Base-by-base conservation (phyloP, 2,888 invertebrate genomes). In the Andrena minutula region DNA sequence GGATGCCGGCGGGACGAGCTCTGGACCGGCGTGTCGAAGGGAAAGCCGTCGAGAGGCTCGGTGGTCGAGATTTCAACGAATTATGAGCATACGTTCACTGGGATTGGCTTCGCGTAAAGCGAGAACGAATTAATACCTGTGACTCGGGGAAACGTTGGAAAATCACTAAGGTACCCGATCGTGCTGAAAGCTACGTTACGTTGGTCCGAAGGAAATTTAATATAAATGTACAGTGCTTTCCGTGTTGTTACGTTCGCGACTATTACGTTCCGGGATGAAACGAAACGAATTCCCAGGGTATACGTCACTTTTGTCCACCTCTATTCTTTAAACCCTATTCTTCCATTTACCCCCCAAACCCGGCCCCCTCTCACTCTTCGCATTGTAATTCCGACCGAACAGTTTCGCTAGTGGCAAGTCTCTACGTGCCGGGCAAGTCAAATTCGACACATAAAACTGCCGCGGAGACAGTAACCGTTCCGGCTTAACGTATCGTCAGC, bases 391-490 rank as follows among this genome's bases (percentile, higher is more conserved):
- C 93, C 89, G 84, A 89, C 90, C 90, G 91, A 93, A 92, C 91
- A 91, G 92, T 93, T 93, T 92, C 92, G 91, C 91, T 91, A 92
- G 93, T 90, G 91, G 92, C 92, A 93, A 93, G 92, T 92, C 85
- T 68, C 90, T 94, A 94, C 94, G 94, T 94, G 94, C 90, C 85
- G 68, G 83, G 94, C 91, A 90, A 93, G 91, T 93, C 93, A 94
- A 93, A 92, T 92, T 92, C 92, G 92, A 91, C 92, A 91, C 90
- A 93, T 93, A 94, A 93, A 94, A 94, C 92, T 93, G 90, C 88
- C 86, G 84, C 86, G 83, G 90, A 93, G 92, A 93, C 93, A 91
- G 92, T 92, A 90, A 91, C 91, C 88, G 89, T 89, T 85, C 86
- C 86, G 88, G 90, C 89, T 88, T 93, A 93, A 94, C 92, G 92